Evolutionary conservation across 2,113 vertebrate species (phyloP), one percentile per base, ranked within the genome.

Genomic region (Conger conger): DNA sequence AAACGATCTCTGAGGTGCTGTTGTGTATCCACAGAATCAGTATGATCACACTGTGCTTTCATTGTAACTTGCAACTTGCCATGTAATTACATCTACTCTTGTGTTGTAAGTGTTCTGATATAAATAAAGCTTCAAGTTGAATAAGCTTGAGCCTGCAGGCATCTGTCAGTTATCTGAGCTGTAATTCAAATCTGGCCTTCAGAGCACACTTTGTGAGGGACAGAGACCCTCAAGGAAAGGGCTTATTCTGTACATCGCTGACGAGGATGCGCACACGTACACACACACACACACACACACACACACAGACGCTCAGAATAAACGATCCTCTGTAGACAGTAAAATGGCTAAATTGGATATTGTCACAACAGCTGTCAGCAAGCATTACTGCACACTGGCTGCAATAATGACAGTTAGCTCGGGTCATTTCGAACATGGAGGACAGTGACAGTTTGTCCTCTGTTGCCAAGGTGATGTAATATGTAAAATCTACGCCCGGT

Each of bases 401-500:
- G 57, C 27, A 33, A 33, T 33, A 33, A 73, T 11, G 68, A 73
- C 68, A 73, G 68, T 73, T 73, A 73, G 11, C 27, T 63, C 18
- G 60, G 4, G 20, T 68, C 68, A n/a, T 33, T 73, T 33, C 8
- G 13, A 33, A 30, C n/a, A 13, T 30, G 68, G 27, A 73, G 27
- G 11, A 7, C 45, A 73, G 27, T 13, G 9, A 73, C 68, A 81
- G 30, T 9, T 33, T n/a, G 27, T 33, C n/a, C n/a, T 33, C 23
- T 27, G 13, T 73, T n/a, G 68, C n/a, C n/a, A 18, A 53, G 45
- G 50, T 81, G 36, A 8, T 35, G 30, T 35, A 38, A 60, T 35
- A 30, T 82, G 36, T 60, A 57, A 79, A 16, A 35, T 82, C 60
- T 79, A 33, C 81, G 78, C 35, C 81, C 80, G 77, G 50, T 18